Base-by-base conservation (phyloP, 2,113 vertebrate species). In the Lamprotornis superbus region DNA sequence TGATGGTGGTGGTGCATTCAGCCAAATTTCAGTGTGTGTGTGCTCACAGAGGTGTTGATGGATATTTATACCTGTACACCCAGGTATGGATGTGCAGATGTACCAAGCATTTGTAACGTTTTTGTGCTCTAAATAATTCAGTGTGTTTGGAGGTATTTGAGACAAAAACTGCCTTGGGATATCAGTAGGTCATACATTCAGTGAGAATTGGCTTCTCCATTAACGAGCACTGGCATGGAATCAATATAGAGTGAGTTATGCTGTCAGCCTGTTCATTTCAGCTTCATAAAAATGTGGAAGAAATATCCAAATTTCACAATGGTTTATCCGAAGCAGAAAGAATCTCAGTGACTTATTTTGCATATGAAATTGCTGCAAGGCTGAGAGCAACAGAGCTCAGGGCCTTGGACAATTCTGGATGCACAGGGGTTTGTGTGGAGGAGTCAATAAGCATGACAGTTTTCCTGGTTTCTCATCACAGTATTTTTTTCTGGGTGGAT, bases 111-210 rank as follows among this genome's bases (percentile, higher is more conserved):
- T 92, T 86, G 75, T 90, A 92, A 59, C 15, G 0, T 46, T 96
- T 95, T 95, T 80, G 37, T 5, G 2, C 28, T 92, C 64, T 96
- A 92, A 96, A 95, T 94, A 95, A 96, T 95, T 96, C 76, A 93
- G 71, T n/a, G 64, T 90, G 68, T 93, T 95, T 92, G 83, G 92
- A 96, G 79, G 64, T 86, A 67, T 80, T 83, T 90, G 92, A 95
- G 95, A 88, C 92, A 94, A 93, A 90, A 92, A 86, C 86, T 93
- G 83, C 94, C 94, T 95, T 92, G 91, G 91, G 93, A 81, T 92
- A 94, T 75, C 65, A 60, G 76, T 25, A 46, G 94, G 95, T 97
- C 90, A 75, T 94, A 77, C 85, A 86, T 90, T 88, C 90, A 86
- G 78, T 9, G 71, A 70, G 87, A 92, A 95, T 95, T 2, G 7